Evolutionary conservation across 2,113 vertebrate species (phyloP).

Genomic region (Lynx canadensis): DNA sequence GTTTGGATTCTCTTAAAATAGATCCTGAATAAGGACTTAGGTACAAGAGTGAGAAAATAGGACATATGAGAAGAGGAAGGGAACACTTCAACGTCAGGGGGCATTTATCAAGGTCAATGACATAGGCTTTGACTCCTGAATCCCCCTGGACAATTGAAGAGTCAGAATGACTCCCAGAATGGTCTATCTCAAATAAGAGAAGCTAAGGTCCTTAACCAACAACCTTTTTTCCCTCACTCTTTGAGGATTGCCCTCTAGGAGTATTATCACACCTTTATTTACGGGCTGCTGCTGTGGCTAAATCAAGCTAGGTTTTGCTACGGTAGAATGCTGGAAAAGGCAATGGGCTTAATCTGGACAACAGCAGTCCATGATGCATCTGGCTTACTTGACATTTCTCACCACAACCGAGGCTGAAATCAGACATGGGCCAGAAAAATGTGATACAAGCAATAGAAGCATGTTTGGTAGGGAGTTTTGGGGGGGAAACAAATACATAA

Average conservation of each 20-base stretch:
- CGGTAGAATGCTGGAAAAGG: background rate
- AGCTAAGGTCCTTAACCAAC: background rate
- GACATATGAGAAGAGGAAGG: background rate
- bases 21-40: background rate
- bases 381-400: background rate
- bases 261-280: background rate
- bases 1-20: background rate
- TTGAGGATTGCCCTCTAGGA: background rate
- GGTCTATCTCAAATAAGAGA: background rate
- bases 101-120: background rate
- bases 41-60: background rate
- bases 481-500: background rate
- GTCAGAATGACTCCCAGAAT: background rate
- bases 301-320: background rate
- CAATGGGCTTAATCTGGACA: background rate
- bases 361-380: accelerated
- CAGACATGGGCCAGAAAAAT: background rate
- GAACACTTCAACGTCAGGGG: accelerated
- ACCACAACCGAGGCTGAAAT: background rate
- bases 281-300: background rate
- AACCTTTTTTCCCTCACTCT: background rate
- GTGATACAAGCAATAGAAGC: background rate
- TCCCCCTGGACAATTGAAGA: background rate
- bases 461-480: background rate
- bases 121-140: background rate